phyloP scores from a whole-genome alignment of 2,888 invertebrate genomes.

The Limnephilus marmoratus region DNA sequence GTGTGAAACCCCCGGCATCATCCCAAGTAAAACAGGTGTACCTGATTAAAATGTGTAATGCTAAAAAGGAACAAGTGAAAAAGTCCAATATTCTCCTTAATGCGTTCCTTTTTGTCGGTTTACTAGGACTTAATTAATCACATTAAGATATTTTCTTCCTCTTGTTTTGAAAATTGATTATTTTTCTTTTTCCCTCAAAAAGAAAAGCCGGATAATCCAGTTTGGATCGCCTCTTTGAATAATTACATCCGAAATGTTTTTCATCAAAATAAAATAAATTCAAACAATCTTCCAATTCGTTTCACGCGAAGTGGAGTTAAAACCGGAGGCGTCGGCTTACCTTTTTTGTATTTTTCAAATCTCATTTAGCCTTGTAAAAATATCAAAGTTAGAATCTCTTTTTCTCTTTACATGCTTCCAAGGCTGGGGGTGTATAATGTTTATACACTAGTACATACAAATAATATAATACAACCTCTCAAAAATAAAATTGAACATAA shows the following conservation, averaged over 20 bases:
- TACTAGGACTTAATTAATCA: constrained; percentile 38
- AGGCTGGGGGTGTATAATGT: neutral
- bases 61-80: constrained; percentile 28
- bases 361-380: neutral
- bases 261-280: constrained; percentile 13
- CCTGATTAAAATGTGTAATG: neutral
- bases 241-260: constrained; percentile 33
- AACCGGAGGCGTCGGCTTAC: neutral
- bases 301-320: neutral
- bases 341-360: neutral
- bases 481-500: neutral
- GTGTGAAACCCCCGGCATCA: neutral
- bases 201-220: constrained; percentile 40
- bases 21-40: neutral
- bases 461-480: neutral
- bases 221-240: constrained; percentile 30
- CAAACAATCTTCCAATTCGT: constrained; percentile 9
- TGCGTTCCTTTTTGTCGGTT: constrained; percentile 44
- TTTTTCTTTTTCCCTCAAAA: constrained; percentile 29
- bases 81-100: constrained; percentile 40
- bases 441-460: neutral
- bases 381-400: neutral
- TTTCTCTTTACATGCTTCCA: neutral
- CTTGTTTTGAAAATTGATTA: constrained; percentile 52
- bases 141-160: constrained; percentile 39